Conservation (phyloP, 2,113 vertebrate genomes). For the Nerophis lumbriciformis region DNA sequence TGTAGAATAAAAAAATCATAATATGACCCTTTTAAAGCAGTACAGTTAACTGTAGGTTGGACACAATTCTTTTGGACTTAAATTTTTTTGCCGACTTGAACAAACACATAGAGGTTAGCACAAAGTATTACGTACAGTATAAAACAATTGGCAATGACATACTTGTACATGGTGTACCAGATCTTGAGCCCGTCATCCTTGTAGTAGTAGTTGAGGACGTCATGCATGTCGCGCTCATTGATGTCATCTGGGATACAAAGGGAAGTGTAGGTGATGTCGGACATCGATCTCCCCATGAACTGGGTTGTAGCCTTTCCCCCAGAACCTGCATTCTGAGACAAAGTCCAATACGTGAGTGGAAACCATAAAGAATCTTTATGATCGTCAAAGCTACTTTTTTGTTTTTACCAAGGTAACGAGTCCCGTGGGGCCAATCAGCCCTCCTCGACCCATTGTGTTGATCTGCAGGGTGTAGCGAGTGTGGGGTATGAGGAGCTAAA, state of each 20-base stretch:
- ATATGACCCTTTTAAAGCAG: too few species aligned
- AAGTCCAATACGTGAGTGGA: neutral
- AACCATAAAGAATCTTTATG: neutral
- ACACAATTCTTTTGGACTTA: too few species aligned
- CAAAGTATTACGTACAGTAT: too few species aligned
- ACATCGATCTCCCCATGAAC: conserved; percentile 39
- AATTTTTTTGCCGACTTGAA: too few species aligned
- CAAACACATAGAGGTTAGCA: too few species aligned
- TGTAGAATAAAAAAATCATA: too few species aligned
- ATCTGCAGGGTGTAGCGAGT: conserved; percentile 63
- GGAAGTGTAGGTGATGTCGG: conserved; percentile 63
- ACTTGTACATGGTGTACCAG: conserved; percentile 74
- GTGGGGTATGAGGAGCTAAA: conserved; percentile 58
- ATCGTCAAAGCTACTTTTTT: neutral
- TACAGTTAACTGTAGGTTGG: too few species aligned
- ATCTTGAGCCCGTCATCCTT: conserved; percentile 74
- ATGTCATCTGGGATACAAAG: conserved; percentile 76
- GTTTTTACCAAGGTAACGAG: conserved; percentile 37
- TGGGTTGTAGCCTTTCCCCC: conserved; percentile 34
- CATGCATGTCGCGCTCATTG: conserved; percentile 49
- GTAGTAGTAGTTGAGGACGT: conserved; percentile 72
- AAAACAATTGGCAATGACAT: neutral
- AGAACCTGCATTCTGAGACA: conserved; percentile 37
- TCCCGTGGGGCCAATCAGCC: conserved; percentile 42
- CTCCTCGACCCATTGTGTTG: conserved; percentile 39